Evolutionary conservation across 1,140 invertebrate species (phyloP).

Genomic region (Scaptomyza hsui): DNA sequence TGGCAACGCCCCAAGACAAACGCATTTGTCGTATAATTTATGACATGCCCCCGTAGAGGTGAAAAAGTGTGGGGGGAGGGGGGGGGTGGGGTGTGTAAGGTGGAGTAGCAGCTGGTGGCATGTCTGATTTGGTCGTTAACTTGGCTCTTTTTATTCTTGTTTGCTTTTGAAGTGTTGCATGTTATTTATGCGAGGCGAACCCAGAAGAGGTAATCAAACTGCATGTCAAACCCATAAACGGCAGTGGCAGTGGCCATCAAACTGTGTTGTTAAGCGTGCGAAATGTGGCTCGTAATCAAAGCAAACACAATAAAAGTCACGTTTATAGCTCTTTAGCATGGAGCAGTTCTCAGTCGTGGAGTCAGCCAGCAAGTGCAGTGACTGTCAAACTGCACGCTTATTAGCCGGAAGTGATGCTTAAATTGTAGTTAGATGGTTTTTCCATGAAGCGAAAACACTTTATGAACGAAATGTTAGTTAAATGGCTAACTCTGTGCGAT

Average conservation of each 20-base stretch:
- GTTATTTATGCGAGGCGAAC: constrained; percentile 65
- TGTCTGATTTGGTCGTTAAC: constrained; percentile 69
- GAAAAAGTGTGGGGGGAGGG: constrained; percentile 33
- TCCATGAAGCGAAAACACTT: neutral
- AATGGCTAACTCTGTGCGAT: neutral
- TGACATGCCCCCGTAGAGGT: constrained; percentile 43
- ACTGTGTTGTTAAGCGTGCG: constrained; percentile 60
- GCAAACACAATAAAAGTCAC: constrained; percentile 64
- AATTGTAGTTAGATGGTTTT: constrained; percentile 30
- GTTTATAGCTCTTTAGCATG: constrained; percentile 46
- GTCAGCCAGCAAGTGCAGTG: neutral
- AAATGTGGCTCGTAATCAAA: constrained; percentile 52
- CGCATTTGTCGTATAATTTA: constrained; percentile 82
- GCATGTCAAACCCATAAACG: constrained; percentile 67
- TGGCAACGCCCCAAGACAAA: constrained; percentile 66
- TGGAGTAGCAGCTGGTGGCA: constrained; percentile 38
- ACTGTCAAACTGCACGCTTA: constrained; percentile 32
- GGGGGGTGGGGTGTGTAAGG: neutral
- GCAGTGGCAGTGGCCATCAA: constrained; percentile 60
- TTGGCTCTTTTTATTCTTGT: neutral
- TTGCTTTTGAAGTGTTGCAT: constrained; percentile 67
- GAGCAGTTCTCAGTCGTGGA: neutral
- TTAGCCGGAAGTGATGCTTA: constrained; percentile 40
- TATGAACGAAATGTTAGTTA: neutral
- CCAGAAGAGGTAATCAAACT: constrained; percentile 48